Conservation (phyloP, 2,797 vertebrate species). For the Numenius phaeopus region DNA sequence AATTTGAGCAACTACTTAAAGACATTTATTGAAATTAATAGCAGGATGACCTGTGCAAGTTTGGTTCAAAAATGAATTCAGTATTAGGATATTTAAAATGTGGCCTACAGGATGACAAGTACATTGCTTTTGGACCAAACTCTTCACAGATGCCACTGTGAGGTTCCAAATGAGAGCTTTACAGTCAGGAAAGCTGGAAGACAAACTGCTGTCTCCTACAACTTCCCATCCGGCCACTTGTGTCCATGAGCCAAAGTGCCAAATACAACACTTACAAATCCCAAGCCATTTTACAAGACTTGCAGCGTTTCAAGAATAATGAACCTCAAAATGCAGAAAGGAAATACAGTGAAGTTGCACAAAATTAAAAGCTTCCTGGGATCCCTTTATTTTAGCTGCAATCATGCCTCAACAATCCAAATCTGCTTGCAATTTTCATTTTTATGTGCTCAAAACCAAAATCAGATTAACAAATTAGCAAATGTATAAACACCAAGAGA, state of each 20-base stretch:
- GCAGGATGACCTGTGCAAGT: not conserved
- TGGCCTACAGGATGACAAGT: not conserved
- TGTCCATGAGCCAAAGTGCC: too few relatives aligned
- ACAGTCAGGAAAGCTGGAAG: not conserved
- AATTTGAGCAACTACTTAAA: not conserved
- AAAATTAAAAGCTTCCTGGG: not conserved
- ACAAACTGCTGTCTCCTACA: too few relatives aligned
- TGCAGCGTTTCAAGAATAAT: not conserved
- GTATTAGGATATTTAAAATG: not conserved
- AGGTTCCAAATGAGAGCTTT: not conserved
- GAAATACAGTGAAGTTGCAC: not conserved
- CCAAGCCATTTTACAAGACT: too few relatives aligned
- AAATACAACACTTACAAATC: too few relatives aligned
- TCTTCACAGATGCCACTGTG: not conserved
- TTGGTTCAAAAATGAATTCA: not conserved
- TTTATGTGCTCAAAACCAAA: not conserved
- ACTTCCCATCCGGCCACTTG: too few relatives aligned
- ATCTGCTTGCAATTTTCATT: not conserved
- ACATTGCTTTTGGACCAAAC: not conserved
- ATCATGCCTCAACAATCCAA: not conserved
- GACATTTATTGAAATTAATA: not conserved
- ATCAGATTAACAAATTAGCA: not conserved
- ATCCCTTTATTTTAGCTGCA: not conserved
- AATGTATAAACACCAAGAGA: not conserved
- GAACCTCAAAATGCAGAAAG: not conserved